Evolutionary conservation across 2,888 invertebrate species (phyloP), one percentile per base, ranked within the genome.

Genomic region (Onthophagus sagittarius): DNA sequence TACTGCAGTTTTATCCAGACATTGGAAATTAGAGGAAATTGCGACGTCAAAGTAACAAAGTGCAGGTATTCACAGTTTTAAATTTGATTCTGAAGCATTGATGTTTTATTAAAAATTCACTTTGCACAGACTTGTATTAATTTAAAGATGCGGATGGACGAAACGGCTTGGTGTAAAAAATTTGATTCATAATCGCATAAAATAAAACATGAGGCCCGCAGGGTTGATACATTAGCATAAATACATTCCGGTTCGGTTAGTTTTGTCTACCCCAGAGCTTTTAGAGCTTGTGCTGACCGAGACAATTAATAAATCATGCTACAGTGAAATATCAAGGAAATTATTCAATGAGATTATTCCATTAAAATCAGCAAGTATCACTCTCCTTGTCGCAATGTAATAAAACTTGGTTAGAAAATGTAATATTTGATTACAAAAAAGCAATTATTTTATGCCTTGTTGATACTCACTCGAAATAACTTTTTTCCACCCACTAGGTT

Each of bases 81-180:
- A 69, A 72, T 72, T 62, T 69, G 72, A 72, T 72, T 67, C 69
- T 62, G 23, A 23, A 23, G 11, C 2, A 53, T 2, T 53, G 11
- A 9, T 53, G 39, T 53, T 53, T 53, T 53, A 53, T 53, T 53
- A 7, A 3, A 23, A 23, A 23, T 23, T 23, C 23, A 23, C 23
- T 23, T 23, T 23, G 1, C 2, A 23, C n/a, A 23, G 23, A 2
- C 23, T 2, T 23, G 23, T 23, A 23, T 23, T 23, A 23, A 23
- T 23, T 1, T 23, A 23, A 23, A 23, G 23, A 23, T 23, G 3
- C 3, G 23, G 23, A 23, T 23, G 23, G 23, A 23, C 3, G 23
- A 23, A 23, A 23, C 3, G 3, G 23, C n/a, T 33, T 53, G 11
- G 39, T 53, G 6, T 53, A 53, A 53, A 9, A 1, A 53, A 53